Conservation (phyloP, 2,888 invertebrate species). For the Timema podura region DNA sequence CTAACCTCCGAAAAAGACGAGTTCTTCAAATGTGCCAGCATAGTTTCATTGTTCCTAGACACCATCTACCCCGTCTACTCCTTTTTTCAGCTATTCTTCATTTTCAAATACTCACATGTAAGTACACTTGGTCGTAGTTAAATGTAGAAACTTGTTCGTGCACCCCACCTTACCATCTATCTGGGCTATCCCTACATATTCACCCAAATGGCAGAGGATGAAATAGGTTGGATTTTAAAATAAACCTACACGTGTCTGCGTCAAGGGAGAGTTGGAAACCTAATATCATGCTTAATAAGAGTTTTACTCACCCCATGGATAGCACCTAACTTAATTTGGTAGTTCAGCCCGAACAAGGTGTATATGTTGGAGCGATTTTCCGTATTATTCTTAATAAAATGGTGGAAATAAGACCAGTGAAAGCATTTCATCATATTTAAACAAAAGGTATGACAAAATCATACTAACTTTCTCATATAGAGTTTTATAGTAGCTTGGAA, state of each 20-base stretch:
- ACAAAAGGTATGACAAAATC: too few relatives aligned
- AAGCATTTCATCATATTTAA: too few relatives aligned
- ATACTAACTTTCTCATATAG: too few relatives aligned
- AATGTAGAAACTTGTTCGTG: background rate
- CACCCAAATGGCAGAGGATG: background rate
- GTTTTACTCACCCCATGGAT: too few relatives aligned
- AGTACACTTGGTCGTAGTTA: constrained; percentile 39
- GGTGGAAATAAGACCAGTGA: too few relatives aligned
- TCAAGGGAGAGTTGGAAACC: background rate
- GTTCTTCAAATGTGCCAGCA: constrained; percentile 58
- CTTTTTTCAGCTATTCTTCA: constrained; percentile 70
- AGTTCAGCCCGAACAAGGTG: too few relatives aligned
- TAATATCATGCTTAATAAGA: background rate
- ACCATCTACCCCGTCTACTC: constrained; percentile 69
- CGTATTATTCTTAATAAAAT: too few relatives aligned
- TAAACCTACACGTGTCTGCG: background rate
- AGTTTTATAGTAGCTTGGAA: too few relatives aligned
- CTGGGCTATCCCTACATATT: background rate
- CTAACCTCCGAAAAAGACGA: constrained; percentile 51
- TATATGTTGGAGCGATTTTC: too few relatives aligned
- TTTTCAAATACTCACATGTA: constrained; percentile 79
- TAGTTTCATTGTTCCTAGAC: constrained; percentile 58
- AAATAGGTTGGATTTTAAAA: background rate
- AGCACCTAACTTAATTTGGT: too few relatives aligned
- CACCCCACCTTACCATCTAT: too few relatives aligned